A percentile compares a stretch with the other conserved stretches of the same genome.
Conservation (phyloP, 2,113 vertebrate species). For the Gymnocephalus cernua region DNA sequence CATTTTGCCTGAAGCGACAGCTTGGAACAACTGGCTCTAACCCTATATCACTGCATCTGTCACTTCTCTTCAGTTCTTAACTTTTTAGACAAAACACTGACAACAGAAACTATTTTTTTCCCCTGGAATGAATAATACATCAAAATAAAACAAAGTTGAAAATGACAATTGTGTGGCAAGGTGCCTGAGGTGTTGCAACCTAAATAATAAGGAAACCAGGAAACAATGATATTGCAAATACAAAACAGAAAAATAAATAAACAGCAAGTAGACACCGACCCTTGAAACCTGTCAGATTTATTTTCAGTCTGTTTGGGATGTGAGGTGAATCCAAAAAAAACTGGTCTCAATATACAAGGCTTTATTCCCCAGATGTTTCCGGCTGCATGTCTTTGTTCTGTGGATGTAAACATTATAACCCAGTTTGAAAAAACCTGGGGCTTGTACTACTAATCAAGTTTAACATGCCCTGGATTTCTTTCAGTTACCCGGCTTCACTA, state of each 20-base stretch:
- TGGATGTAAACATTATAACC: background rate
- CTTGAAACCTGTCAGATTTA: conserved; percentile 2
- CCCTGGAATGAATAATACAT: background rate
- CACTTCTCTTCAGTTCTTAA: background rate
- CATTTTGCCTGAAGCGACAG: background rate
- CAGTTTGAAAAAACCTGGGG: background rate
- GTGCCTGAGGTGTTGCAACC: background rate
- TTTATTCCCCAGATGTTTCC: background rate
- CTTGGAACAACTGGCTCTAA: background rate
- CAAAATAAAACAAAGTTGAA: background rate
- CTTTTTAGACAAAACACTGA: background rate
- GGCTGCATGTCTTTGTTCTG: background rate
- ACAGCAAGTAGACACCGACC: background rate
- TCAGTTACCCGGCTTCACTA: no score
- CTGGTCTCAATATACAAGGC: background rate
- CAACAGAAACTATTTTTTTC: background rate
- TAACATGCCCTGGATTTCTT: no score
- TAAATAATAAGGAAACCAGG: background rate
- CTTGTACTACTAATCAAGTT: no score
- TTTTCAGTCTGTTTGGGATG: background rate
- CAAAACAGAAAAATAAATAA: background rate
- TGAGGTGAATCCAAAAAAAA: background rate
- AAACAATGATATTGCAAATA: background rate
- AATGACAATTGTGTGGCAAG: background rate
- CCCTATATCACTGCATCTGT: background rate